Evolutionary conservation across 2,888 invertebrate species (phyloP).

Genomic region (Heteromyza rotundicornis): DNA sequence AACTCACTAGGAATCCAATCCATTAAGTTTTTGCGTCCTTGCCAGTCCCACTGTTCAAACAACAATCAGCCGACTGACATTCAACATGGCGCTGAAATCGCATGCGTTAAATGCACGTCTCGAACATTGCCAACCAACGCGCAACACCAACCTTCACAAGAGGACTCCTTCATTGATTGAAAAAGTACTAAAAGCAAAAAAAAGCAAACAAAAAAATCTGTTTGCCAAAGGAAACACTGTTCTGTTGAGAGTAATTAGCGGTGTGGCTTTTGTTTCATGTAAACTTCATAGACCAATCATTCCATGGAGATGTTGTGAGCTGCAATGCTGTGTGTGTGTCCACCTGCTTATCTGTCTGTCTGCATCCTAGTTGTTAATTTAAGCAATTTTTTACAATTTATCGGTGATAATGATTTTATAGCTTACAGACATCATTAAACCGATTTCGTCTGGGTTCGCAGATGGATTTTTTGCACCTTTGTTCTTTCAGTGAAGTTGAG

Average conservation of each 20-base stretch:
- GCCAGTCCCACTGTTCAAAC: background rate
- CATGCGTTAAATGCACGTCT: slow-evolving; percentile 31
- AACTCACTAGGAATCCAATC: too few relatives aligned
- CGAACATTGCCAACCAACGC: slow-evolving; percentile 21
- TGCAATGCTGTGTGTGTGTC: too few relatives aligned
- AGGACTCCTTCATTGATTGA: slow-evolving; percentile 23
- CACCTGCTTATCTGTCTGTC: too few relatives aligned
- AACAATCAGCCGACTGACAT: background rate
- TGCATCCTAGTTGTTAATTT: slow-evolving; percentile 30
- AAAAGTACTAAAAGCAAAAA: background rate
- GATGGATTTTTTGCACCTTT: slow-evolving; percentile 29
- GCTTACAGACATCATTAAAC: slow-evolving; percentile 49
- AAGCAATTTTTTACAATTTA: slow-evolving; percentile 53
- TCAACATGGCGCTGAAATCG: slow-evolving; percentile 34
- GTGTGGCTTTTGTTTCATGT: slow-evolving; percentile 6
- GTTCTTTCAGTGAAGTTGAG: background rate
- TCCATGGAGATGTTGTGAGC: too few relatives aligned
- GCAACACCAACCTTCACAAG: background rate
- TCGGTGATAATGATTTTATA: slow-evolving; percentile 59
- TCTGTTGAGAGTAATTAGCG: slow-evolving; percentile 20
- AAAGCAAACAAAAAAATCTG: background rate
- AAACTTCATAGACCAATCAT: too few relatives aligned
- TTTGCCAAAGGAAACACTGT: slow-evolving; percentile 22
- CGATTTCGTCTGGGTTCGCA: slow-evolving; percentile 33
- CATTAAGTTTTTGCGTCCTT: too few relatives aligned